phyloP scores from a whole-genome alignment of 2,113 vertebrate genomes.

The Phrynosoma platyrhinos region DNA sequence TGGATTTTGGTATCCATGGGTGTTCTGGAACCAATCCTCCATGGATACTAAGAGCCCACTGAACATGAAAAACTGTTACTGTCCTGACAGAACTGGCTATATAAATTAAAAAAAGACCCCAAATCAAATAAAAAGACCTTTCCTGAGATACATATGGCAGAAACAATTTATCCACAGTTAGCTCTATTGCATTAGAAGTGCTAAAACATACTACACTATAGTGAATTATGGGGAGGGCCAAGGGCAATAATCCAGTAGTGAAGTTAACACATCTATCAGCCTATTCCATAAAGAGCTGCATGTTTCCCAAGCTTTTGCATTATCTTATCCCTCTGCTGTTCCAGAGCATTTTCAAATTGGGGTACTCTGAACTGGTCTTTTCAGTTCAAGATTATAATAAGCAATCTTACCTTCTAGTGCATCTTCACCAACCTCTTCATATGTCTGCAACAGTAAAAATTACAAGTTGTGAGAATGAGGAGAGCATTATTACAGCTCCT shows the following conservation, averaged over 20 bases:
- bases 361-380: neutral
- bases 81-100: neutral
- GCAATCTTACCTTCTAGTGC: conserved; percentile 85
- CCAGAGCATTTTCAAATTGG: neutral
- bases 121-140: neutral
- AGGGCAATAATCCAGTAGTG: neutral
- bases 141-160: neutral
- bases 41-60: too few relatives aligned
- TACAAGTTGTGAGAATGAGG: conserved; percentile 36
- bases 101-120: neutral
- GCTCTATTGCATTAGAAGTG: neutral
- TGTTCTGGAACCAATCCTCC: too few relatives aligned
- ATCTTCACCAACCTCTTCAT: conserved; percentile 86
- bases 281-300: too few relatives aligned
- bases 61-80: neutral
- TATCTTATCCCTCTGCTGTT: neutral
- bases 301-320: neutral
- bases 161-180: neutral
- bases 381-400: neutral
- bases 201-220: neutral
- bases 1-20: too few relatives aligned
- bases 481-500: conserved; percentile 22
- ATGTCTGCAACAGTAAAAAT: conserved; percentile 75
- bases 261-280: neutral
- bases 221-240: neutral